A percentile compares a stretch with the other conserved stretches of the same genome.
Evolutionary conservation across 30 jellyfish, hydroid and myxozoan genomes (phyloP).

Genomic region (Chrysaora quinquecirrha): DNA sequence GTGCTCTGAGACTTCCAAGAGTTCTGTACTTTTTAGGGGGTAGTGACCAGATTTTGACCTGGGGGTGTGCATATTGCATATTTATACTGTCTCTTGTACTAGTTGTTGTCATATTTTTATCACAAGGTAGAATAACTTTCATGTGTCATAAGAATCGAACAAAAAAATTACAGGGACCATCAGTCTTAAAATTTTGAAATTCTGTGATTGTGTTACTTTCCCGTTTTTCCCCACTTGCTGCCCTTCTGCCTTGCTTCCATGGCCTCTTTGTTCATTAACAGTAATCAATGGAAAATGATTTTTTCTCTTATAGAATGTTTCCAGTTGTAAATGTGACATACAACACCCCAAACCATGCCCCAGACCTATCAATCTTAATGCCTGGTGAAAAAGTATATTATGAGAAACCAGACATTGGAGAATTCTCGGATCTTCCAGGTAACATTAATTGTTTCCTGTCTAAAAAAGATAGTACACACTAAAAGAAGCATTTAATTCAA

Average conservation of each 20-base stretch:
- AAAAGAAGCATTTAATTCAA: background rate
- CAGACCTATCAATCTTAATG: too few relatives aligned
- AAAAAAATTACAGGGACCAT: background rate
- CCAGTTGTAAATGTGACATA: too few relatives aligned
- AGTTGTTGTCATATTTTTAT: too few relatives aligned
- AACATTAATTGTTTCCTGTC: background rate
- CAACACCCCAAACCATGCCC: too few relatives aligned
- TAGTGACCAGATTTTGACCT: too few relatives aligned
- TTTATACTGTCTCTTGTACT: too few relatives aligned
- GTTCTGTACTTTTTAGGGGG: background rate
- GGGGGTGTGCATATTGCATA: too few relatives aligned
- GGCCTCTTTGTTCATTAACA: too few relatives aligned
- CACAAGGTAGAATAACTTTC: too few relatives aligned
- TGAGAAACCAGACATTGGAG: slow-evolving; percentile 4
- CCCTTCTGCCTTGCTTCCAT: slow-evolving; percentile 1
- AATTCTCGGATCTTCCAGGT: background rate
- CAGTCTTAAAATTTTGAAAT: background rate
- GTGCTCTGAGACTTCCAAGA: background rate
- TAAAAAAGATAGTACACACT: background rate
- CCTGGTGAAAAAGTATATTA: background rate
- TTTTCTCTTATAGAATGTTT: too few relatives aligned
- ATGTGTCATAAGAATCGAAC: too few relatives aligned
- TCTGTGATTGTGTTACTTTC: background rate
- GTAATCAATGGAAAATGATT: background rate
- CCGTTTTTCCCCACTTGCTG: background rate